These are phyloP conservation scores for Notothenia coriiceps DNA, from an alignment of 2,113 vertebrate genomes.

Conservation along the genomic window DNA sequence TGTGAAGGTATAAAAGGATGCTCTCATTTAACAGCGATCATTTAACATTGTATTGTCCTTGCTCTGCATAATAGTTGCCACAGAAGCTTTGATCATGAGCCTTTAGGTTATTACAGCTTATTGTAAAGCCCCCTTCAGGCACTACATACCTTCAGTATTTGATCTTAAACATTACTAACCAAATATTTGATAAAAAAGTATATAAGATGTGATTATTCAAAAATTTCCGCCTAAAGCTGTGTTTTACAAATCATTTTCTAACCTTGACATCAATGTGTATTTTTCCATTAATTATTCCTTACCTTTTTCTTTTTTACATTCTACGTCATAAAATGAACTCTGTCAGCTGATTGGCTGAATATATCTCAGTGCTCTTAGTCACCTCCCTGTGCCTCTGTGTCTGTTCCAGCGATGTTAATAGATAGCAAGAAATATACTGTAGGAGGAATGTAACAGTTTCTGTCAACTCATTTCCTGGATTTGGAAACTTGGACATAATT, in stretches of 20 bases:
- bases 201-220: neutral
- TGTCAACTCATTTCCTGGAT: neutral
- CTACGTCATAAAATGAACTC: constrained; percentile 12
- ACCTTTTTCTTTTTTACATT: neutral
- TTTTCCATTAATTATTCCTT: neutral
- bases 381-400: constrained; percentile 56
- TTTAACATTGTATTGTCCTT: neutral
- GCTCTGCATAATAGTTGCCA: constrained; percentile 4
- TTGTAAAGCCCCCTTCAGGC: neutral
- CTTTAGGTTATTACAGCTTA: neutral
- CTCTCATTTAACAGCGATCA: neutral
- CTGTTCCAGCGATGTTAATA: constrained; percentile 14
- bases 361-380: constrained; percentile 32
- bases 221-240: constrained; percentile 1
- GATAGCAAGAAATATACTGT: neutral
- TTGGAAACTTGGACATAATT: neutral
- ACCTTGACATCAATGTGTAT: neutral
- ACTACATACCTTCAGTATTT: neutral
- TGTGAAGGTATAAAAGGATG: neutral
- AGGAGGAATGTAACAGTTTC: constrained; percentile 15
- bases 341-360: constrained; percentile 63
- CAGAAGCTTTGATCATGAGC: constrained; percentile 5
- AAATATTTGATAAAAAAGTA: constrained; percentile 3
- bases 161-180: neutral
- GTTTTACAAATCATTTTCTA: neutral